Percentiles rank a stretch among this genome's conserved stretches.
These are phyloP conservation scores for Myripristis murdjan DNA, from an alignment of 2,797 vertebrate species.

Conservation along the genomic window DNA sequence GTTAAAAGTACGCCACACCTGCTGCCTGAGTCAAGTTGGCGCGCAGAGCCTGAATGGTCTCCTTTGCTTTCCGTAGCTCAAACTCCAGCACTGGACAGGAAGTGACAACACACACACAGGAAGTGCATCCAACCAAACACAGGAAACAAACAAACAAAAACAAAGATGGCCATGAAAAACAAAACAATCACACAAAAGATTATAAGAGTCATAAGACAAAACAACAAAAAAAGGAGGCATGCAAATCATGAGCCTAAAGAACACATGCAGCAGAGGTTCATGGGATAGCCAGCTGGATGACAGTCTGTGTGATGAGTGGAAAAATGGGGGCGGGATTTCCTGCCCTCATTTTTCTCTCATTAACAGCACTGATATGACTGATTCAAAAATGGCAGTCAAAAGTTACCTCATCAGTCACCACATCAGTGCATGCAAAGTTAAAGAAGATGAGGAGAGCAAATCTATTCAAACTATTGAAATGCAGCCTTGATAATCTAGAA, in stretches of 20 bases:
- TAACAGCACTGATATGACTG: slow-evolving; percentile 28
- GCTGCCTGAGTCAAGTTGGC: slow-evolving; percentile 99
- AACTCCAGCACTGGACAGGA: slow-evolving; percentile 99
- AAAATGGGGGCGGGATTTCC: slow-evolving; percentile 37
- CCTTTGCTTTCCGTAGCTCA: slow-evolving; percentile 99
- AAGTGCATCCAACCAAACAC: slow-evolving; percentile 96
- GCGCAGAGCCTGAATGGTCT: slow-evolving; percentile 99
- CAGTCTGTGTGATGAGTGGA: slow-evolving; percentile 78
- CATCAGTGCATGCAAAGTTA: slow-evolving; percentile 11
- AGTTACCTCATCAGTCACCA: slow-evolving; percentile 21
- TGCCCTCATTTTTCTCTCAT: slow-evolving; percentile 59
- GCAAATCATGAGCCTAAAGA: slow-evolving; percentile 94
- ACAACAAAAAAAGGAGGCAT: slow-evolving; percentile 87
- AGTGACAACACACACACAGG: slow-evolving; percentile 91
- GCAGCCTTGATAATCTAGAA: slow-evolving; percentile 78
- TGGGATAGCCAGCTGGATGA: slow-evolving; percentile 89
- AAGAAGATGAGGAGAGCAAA: slow-evolving; percentile 47
- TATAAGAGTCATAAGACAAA: slow-evolving; percentile 86
- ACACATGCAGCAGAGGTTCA: slow-evolving; percentile 99
- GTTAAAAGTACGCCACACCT: slow-evolving; percentile 99
- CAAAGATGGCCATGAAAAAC: slow-evolving; percentile 96
- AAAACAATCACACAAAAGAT: slow-evolving; percentile 91
- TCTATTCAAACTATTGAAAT: slow-evolving; percentile 34
- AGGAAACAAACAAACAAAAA: slow-evolving; percentile 93
- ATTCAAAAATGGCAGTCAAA: slow-evolving; percentile 42